Evolutionary conservation across 1,140 invertebrate species (phyloP), one percentile per base, ranked within the genome.

Genomic region (Zophobas morio): DNA sequence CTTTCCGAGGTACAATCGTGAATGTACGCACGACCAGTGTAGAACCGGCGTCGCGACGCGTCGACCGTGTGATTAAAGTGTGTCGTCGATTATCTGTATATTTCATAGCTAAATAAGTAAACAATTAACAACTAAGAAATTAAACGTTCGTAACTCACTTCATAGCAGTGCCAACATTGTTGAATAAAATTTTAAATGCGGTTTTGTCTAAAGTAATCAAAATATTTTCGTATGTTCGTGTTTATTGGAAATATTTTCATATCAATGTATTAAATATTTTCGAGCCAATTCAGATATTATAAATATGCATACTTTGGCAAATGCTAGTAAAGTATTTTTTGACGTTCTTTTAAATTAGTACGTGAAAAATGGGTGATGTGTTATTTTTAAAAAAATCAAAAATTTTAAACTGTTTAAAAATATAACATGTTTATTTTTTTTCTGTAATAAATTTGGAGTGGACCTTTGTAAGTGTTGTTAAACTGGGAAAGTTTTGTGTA

Each of bases 31-130:
- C 72, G 53, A 54, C 49, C 71, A 73, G 71, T 73, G 49, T 53
- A 49, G 71, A 46, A 74, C 53, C 72, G 72, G 72, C 72, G 72
- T 74, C 72, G 36, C 37, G 72, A 57, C 72, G 72, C 72, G 72
- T 60, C 72, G 72, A 74, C 53, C 72, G 72, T 74, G 60, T 74
- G 72, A 74, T 74, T 74, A 36, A 56, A 66, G 36, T 66, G 40
- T 66, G 60, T 39, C 60, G 60, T 42, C 8, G 60, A 66, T 66
- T 66, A 66, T 66, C 60, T 66, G 36, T 66, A 37, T 66, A 66
- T 66, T 20, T 20, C 39, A 66, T 66, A 66, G 39, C 42, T 40
- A 66, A 66, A 66, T 39, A 66, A 39, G 60, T 66, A 66, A 66
- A 66, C 60, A 66, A 66, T 66, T 66, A 66, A 66, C 40, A 66